Percentiles rank a stretch among this genome's conserved stretches.
Evolutionary conservation across 2,888 invertebrate species (phyloP).

Genomic region (Entomobrya proxima): DNA sequence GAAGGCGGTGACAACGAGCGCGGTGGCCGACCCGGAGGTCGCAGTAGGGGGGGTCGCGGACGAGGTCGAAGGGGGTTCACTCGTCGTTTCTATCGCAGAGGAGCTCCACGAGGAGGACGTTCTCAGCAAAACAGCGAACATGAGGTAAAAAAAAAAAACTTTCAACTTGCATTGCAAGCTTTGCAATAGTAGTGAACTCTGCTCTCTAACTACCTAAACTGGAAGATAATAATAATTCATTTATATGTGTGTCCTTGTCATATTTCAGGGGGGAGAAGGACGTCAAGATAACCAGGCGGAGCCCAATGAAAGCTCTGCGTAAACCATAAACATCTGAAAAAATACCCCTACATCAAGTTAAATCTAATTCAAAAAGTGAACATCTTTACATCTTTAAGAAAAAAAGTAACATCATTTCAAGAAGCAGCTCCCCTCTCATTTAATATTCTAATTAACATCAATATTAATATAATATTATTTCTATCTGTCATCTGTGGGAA

Average conservation of each 20-base stretch:
- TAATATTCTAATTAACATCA: constrained; percentile 62
- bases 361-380: constrained; percentile 43
- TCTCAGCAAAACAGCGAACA: constrained; percentile 75
- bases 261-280: constrained; percentile 66
- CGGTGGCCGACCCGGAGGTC: constrained; percentile 72
- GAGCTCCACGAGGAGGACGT: constrained; percentile 78
- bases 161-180: constrained; percentile 32
- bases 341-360: constrained; percentile 41
- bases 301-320: constrained; percentile 71
- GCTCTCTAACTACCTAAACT: neutral
- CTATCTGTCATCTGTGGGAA: constrained; percentile 68
- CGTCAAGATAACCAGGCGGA: constrained; percentile 68
- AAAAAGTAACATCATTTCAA: constrained; percentile 60
- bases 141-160: constrained; percentile 38
- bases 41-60: constrained; percentile 76
- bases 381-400: constrained; percentile 59
- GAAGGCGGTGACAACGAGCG: constrained; percentile 75
- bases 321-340: constrained; percentile 55
- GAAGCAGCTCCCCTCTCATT: constrained; percentile 67
- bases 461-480: constrained; percentile 64
- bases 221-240: neutral
- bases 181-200: neutral
- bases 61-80: constrained; percentile 79
- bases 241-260: neutral
- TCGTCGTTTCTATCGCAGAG: constrained; percentile 78